phyloP scores from a whole-genome alignment of 2,888 invertebrate species.

The Trachelus tabidus region DNA sequence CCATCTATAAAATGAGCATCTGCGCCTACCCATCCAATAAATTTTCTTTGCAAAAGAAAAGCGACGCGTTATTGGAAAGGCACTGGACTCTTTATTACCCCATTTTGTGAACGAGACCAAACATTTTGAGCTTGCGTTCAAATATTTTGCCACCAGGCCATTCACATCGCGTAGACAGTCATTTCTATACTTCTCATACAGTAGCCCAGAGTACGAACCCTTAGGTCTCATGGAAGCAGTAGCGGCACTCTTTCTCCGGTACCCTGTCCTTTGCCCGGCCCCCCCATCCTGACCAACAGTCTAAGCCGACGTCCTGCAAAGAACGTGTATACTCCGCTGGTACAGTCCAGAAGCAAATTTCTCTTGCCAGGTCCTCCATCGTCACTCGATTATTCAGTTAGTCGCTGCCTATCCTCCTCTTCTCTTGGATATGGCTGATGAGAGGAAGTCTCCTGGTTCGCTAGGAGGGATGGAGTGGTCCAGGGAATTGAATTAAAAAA shows the following conservation, averaged over 20 bases:
- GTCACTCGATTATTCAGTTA: background rate
- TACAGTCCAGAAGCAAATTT: background rate
- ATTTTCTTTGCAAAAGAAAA: background rate
- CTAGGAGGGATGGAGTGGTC: background rate
- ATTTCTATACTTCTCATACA: background rate
- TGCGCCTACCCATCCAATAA: background rate
- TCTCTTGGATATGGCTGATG: background rate
- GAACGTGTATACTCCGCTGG: background rate
- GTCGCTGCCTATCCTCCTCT: background rate
- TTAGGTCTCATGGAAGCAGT: background rate
- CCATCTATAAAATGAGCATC: too few species aligned
- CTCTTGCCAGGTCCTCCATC: background rate
- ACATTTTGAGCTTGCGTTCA: slow-evolving; percentile 46
- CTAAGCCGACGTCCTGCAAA: background rate
- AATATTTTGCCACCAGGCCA: slow-evolving; percentile 43
- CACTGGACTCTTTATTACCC: slow-evolving; percentile 51
- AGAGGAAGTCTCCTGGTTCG: background rate
- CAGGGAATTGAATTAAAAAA: background rate
- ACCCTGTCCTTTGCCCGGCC: background rate
- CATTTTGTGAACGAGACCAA: slow-evolving; percentile 38
- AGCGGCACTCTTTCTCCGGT: background rate
- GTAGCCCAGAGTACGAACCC: background rate
- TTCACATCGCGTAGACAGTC: background rate
- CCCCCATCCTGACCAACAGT: background rate
- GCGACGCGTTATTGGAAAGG: slow-evolving; percentile 48